Base-by-base conservation (phyloP, 2,888 invertebrate genomes). In the Mycogona germanica region DNA sequence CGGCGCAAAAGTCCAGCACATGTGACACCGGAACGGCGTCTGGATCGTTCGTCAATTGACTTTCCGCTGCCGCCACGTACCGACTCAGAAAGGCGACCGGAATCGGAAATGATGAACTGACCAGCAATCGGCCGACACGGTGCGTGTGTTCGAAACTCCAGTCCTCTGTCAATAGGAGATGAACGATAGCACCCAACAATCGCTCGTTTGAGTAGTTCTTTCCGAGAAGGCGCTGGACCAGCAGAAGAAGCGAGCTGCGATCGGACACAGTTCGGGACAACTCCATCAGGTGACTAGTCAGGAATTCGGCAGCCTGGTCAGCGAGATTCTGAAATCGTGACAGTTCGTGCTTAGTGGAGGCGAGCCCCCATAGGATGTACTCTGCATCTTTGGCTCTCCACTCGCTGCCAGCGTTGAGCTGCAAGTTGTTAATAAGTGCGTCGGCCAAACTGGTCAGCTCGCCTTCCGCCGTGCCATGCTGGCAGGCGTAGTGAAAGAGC, bases 301-400 rank as follows among this genome's bases (percentile, higher is more conserved):
- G n/a, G n/a, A n/a, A n/a, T n/a, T 35, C 35, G 12, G 14, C 35
- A 12, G 35, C 12, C 12, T 35, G 35, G 12, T 35, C n/a, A 35
- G 14, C 35, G 35, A 35, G 35, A 12, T 12, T n/a, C 35, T 35
- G 35, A 35, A 35, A 35, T n/a, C n/a, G n/a, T n/a, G n/a, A n/a
- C n/a, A n/a, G 35, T 35, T 35, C 35, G 35, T 35, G 14, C 35
- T n/a, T 12, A 35, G 35, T 35, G 35, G n/a, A 35, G 35, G 35
- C 12, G 14, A 37, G 23, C 23, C 37, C 49, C 49, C 49, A 49
- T 1, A 49, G 23, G 14, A 49, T 5, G 1, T 2, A 2, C 14
- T 25, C 17, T 7, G 49, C 49, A 49, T 38, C 49, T 23, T 38
- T 26, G 37, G 6, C 25, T 2, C 37, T 47, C 47, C 30, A 47